Evolutionary conservation across 2,888 invertebrate genomes (phyloP), one percentile per base, ranked within the genome.

Genomic region (Exephanes ischioxanthus): DNA sequence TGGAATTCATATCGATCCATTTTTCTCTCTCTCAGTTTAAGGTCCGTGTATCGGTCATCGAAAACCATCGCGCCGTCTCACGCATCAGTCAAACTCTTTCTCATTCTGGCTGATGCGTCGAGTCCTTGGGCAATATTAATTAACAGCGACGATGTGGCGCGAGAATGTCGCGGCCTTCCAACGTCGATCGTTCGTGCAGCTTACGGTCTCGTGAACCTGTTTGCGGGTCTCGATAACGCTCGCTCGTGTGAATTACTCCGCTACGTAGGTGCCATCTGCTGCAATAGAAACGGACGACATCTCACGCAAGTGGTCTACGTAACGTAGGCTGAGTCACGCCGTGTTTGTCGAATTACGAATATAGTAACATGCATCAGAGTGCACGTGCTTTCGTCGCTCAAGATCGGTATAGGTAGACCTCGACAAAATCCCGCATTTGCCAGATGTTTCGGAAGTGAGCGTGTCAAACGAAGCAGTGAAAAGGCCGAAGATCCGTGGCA

Each of bases 71-170:
- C 19, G 41, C 48, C n/a, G 61, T 26, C 63, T 45, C 48, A n/a
- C 73, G 19, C 48, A 63, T 61, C 26, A 37, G 22, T 19, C 11
- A 9, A 22, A 66, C 26, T 67, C 19, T 61, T 45, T 73, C 55
- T 45, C 48, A 80, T 61, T 73, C 68, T 68, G 73, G 73, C 61
- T 61, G 48, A 55, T 48, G 77, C 22, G 58, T 51, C 45, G 55
- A 14, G 84, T 33, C 84, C 80, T 72, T 84, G 84, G 45, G 33
- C 67, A 66, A 77, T 84, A 72, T 84, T 77, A 81, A 81, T 84
- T 77, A 77, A 79, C 79, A 48, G 53, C 76, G 30, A 63, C 63
- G 53, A 33, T 19, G 77, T 22, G 53, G 67, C 66, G 55, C 67
- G 55, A 51, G 72, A 67, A 77, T 67, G 37, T 75, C 79, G 83